Conservation (phyloP, 2,797 vertebrate species). For the Pygocentrus nattereri region DNA sequence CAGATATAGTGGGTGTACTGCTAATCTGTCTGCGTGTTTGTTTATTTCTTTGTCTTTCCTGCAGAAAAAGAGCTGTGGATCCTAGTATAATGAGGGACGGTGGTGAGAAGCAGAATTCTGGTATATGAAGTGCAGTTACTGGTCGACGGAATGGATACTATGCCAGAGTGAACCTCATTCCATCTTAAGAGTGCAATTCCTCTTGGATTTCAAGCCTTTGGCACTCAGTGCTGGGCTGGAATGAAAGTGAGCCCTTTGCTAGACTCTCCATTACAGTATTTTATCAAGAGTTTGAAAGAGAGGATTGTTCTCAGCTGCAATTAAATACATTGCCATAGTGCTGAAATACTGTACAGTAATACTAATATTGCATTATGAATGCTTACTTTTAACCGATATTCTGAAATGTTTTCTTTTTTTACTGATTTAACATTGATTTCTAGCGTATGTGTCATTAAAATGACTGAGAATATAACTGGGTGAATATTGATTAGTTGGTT, state of each 20-base stretch:
- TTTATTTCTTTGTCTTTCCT: constrained; percentile 37
- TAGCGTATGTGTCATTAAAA: constrained; percentile 1
- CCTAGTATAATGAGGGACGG: constrained; percentile 72
- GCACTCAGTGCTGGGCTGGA: constrained; percentile 62
- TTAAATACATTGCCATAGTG: constrained; percentile 13
- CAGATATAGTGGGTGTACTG: neutral
- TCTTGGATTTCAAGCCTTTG: constrained; percentile 47
- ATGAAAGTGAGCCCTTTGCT: constrained; percentile 66
- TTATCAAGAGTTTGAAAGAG: constrained; percentile 75
- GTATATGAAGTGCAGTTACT: constrained; percentile 69
- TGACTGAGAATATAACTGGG: neutral
- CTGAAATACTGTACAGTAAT: neutral
- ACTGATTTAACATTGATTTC: constrained; percentile 2
- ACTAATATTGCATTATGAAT: neutral
- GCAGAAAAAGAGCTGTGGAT: constrained; percentile 77
- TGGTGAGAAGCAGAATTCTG: constrained; percentile 75
- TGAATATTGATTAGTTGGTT: neutral
- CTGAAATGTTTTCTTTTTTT: neutral
- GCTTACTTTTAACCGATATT: constrained; percentile 2
- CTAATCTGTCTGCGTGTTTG: neutral
- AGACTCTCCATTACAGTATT: constrained; percentile 75
- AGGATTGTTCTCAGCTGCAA: constrained; percentile 70
- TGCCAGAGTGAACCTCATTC: constrained; percentile 62
- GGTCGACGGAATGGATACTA: constrained; percentile 50
- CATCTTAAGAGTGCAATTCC: constrained; percentile 58